phyloP scores from a whole-genome alignment of 2,797 vertebrate genomes.

The Pempheris klunzingeri region DNA sequence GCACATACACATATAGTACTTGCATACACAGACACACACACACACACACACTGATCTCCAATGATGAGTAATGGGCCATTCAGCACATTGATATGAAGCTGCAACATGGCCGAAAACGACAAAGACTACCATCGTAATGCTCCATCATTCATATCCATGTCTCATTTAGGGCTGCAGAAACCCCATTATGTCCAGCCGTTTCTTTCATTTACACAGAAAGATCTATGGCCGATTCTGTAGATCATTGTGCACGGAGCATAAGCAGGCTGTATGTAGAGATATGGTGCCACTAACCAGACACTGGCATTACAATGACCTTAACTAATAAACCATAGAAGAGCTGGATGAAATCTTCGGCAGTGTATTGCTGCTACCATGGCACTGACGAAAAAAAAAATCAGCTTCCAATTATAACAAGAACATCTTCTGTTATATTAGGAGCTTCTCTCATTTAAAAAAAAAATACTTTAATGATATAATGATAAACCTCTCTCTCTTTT shows the following conservation, averaged over 20 bases:
- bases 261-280: conserved; percentile 43
- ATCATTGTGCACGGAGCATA: conserved; percentile 56
- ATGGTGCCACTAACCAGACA: conserved; percentile 40
- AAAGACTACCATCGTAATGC: conserved; percentile 52
- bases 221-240: conserved; percentile 44
- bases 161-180: conserved; percentile 58
- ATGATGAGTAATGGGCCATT: conserved; percentile 69
- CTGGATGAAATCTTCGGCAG: conserved; percentile 21
- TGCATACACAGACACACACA: conserved; percentile 20
- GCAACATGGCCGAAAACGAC: conserved; percentile 68
- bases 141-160: conserved; percentile 63
- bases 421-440: conserved; percentile 3
- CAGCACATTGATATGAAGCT: conserved; percentile 57
- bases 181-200: conserved; percentile 58
- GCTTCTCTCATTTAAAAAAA: conserved; percentile 5
- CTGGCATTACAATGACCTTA: conserved; percentile 46
- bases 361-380: not conserved
- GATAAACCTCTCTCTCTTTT: not conserved
- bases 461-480: not conserved
- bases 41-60: conserved; percentile 32
- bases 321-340: conserved; percentile 44
- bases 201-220: conserved; percentile 60
- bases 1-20: not conserved
- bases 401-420: conserved; percentile 16
- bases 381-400: not conserved